Evolutionary conservation across 2,113 vertebrate genomes (phyloP), one percentile per base, ranked within the genome.

Genomic region (Chionis minor): DNA sequence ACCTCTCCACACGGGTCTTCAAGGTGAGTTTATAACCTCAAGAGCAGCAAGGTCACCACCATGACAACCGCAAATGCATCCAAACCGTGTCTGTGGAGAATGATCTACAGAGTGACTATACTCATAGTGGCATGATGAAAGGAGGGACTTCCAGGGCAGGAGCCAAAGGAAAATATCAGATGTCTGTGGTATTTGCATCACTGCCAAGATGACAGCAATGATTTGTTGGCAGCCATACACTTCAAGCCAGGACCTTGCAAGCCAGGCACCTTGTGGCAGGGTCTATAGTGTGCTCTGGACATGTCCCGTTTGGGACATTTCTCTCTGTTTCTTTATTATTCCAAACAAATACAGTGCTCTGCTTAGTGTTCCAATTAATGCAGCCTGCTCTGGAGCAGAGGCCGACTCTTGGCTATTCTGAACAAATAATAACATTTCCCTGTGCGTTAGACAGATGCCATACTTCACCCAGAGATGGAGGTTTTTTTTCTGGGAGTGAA

Each of bases 151-250:
- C 44, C 40, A 89, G 65, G 78, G 91, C 83, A 82, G 92, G 67
- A 96, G 65, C 81, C 83, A 92, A 72, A 89, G 88, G 91, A 30
- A 91, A 91, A 89, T 44, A 65, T 91, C 6, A 14, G 70, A 87
- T 70, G 40, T 85, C 81, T 96, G 62, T 27, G 66, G 81, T 51
- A 5, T 79, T 91, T 87, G 58, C 77, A 81, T 35, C 54, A 10
- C 12, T 69, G 92, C 94, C 88, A 94, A 85, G 86, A 81, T 66
- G 69, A 72, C 86, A 92, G 51, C 81, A 80, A 82, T 45, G 88
- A 80, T 94, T 94, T 96, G 33, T 75, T 94, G 86, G 95, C 91
- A 92, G 56, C 70, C 49, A 49, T 27, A 30, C 17, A 3, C 56
- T 70, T 79, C 59, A 32, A 93, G 44, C 33, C 67, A 83, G 80